Conservation (phyloP, 1,140 invertebrate species). For the Neelides sp. region DNA sequence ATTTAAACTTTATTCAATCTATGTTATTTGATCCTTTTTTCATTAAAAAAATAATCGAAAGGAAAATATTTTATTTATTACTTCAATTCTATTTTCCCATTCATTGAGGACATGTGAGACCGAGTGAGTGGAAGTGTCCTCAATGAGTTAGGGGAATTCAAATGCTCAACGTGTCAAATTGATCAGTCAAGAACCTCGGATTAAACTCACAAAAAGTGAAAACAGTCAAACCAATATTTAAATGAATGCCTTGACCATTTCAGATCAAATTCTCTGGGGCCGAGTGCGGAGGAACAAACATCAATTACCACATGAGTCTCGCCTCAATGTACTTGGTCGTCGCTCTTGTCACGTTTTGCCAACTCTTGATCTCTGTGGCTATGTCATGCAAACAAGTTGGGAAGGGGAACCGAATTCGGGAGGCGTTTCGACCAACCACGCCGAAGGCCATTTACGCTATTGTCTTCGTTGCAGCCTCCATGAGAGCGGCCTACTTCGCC, state of each 20-base stretch:
- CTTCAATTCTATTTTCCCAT: too few relatives aligned
- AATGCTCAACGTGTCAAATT: background rate
- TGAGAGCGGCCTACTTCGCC: slow-evolving; percentile 78
- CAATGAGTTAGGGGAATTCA: background rate
- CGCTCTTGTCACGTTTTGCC: slow-evolving; percentile 70
- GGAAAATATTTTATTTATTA: too few relatives aligned
- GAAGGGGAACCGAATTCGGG: slow-evolving; percentile 63
- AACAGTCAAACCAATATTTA: background rate
- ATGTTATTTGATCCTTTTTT: too few relatives aligned
- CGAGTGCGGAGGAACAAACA: slow-evolving; percentile 49
- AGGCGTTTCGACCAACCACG: slow-evolving; percentile 72
- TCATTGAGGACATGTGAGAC: too few relatives aligned
- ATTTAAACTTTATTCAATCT: too few relatives aligned
- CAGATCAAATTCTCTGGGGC: slow-evolving; percentile 56
- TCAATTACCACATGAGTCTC: slow-evolving; percentile 56
- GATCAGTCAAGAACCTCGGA: background rate
- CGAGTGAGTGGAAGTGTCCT: too few relatives aligned
- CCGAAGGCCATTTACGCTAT: slow-evolving; percentile 84
- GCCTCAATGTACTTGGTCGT: slow-evolving; percentile 67
- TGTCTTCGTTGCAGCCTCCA: slow-evolving; percentile 68
- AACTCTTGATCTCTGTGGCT: slow-evolving; percentile 65
- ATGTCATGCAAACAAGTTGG: slow-evolving; percentile 54
- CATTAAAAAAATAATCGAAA: too few relatives aligned
- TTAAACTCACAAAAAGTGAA: background rate
- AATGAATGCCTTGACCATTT: slow-evolving; percentile 1